Evolutionary conservation across 2,797 vertebrate genomes (phyloP).

Genomic region (Sebastes alutus): DNA sequence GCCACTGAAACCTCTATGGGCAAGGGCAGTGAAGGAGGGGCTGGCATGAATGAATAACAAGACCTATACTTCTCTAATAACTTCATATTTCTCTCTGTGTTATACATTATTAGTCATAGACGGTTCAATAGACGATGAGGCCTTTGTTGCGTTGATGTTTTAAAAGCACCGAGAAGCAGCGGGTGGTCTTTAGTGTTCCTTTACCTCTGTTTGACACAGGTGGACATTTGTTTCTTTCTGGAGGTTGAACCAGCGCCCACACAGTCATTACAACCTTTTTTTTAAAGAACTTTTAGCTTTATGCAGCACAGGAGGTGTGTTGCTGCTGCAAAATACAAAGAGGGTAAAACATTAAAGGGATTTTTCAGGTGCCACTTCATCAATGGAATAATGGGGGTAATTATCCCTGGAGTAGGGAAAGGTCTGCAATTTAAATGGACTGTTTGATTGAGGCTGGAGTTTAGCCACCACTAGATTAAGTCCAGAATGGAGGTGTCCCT

Average conservation of each 20-base stretch:
- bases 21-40: background rate
- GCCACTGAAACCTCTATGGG: constrained; percentile 34
- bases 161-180: constrained; percentile 1
- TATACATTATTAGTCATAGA: background rate
- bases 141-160: background rate
- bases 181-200: background rate
- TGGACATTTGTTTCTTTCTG: constrained; percentile 8
- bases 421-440: constrained; percentile 74
- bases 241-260: constrained; percentile 32
- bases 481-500: background rate
- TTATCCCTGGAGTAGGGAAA: constrained; percentile 77
- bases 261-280: constrained; percentile 13
- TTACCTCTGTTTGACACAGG: background rate
- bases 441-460: constrained; percentile 71
- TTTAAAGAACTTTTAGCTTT: constrained; percentile 34
- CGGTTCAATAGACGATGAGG: background rate
- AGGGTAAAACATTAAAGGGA: constrained; percentile 80
- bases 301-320: constrained; percentile 24
- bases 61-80: background rate
- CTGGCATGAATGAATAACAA: constrained; percentile 17
- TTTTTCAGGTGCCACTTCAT: constrained; percentile 76
- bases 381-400: constrained; percentile 83
- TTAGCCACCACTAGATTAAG: constrained; percentile 36
- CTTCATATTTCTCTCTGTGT: background rate
- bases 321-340: constrained; percentile 71